These are phyloP conservation scores for Carlito syrichta DNA, from an alignment of 2,113 vertebrate genomes.

Conservation along the genomic window DNA sequence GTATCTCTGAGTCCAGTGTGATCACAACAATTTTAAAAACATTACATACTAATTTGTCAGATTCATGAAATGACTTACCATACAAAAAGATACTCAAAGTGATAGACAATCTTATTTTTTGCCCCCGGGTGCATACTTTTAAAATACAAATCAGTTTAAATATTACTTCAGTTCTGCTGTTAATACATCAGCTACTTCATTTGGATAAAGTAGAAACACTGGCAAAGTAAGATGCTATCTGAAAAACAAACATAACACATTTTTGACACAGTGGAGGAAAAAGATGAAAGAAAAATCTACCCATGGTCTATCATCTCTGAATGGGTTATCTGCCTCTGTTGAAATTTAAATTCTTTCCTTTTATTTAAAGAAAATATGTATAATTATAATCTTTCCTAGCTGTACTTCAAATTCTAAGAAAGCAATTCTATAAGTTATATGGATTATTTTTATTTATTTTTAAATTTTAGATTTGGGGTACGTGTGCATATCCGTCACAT, in stretches of 20 bases:
- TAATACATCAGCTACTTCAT: background rate
- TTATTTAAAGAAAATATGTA: background rate
- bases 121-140: background rate
- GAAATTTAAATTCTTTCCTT: background rate
- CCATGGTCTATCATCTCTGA: background rate
- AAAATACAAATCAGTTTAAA: slow-evolving; percentile 3
- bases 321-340: background rate
- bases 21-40: background rate
- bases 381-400: background rate
- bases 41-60: background rate
- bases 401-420: background rate
- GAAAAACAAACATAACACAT: background rate
- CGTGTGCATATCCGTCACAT: no score
- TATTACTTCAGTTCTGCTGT: background rate
- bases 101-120: background rate
- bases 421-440: background rate
- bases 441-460: background rate
- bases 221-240: background rate
- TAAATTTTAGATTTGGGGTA: no score
- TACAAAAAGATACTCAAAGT: background rate
- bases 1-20: background rate
- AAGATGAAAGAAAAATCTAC: background rate
- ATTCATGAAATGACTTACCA: background rate
- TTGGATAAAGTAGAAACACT: background rate
- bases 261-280: background rate